Evolutionary conservation across 2,888 invertebrate species (phyloP), one percentile per base, ranked within the genome.

Genomic region (Cataglyphis altisquamis): DNA sequence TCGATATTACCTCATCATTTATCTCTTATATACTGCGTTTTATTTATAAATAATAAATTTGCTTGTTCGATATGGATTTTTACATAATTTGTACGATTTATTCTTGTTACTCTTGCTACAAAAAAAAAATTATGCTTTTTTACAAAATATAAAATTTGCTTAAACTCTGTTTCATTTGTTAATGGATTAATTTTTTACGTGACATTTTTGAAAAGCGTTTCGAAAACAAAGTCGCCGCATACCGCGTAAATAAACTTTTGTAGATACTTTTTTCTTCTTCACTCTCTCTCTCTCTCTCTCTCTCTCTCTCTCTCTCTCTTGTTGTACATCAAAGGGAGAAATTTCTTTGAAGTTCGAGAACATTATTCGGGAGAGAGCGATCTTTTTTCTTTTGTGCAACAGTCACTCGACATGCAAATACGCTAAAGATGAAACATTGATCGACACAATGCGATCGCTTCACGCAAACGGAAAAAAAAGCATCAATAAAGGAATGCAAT

Each of bases 401-500:
- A 77, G n/a, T 77, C 29, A 57, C 12, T 52, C 41, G 21, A 57
- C 64, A 52, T 52, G 36, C 18, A 41, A 41, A 21, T 21, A 45
- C 45, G 62, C 41, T n/a, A 39, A 67, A 83, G 77, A 73, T 62
- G 29, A 25, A 62, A 81, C 67, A 75, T 82, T 84, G 89, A 90
- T 90, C 86, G 85, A 68, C 68, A 81, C 80, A 74, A 77, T 73
- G 85, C 85, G 90, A 89, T 88, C 85, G 82, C 64, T 32, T 63
- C 18, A 21, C 81, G 83, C 45, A 75, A 32, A 80, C n/a, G 29
- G 63, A 82, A 85, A n/a, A 87, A 88, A 86, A 74, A 57, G 75
- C 55, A 63, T 87, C 81, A 78, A 82, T 84, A 86, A 92, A 91
- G 89, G 91, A 89, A 90, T 86, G 91, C 90, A 92, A 93, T 92